Base-by-base conservation (phyloP, 2,113 vertebrate species). In the Acinonyx jubatus region DNA sequence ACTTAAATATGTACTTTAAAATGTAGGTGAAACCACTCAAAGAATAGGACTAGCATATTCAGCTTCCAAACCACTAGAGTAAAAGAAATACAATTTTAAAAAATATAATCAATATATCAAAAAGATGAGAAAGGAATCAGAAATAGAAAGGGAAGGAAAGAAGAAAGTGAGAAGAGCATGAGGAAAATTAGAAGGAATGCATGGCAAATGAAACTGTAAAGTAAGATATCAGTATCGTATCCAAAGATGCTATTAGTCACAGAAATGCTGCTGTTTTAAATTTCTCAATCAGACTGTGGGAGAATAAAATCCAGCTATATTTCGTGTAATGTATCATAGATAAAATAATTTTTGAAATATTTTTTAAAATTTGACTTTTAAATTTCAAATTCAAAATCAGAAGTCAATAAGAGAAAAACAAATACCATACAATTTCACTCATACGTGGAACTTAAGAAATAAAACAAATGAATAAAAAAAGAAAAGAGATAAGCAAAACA, bases 231-330 rank as follows among this genome's bases (percentile, higher is more conserved):
- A 73, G 36, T 16, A 74, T 78, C 1, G 2, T 66, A 23, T 38
- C n/a, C 25, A 38, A 66, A 63, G 61, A 33, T 38, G 71, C 36
- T 65, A 93, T 79, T 69, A 66, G 69, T 84, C 63, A 88, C 13
- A 89, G 89, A 95, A 90, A 61, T 57, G 15, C n/a, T 33, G 10
- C 33, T 69, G 38, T 45, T n/a, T 50, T 92, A 48, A 88, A 29
- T 85, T 73, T 93, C 55, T 74, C 78, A 69, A 31, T 91, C 36
- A 52, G 36, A 57, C 31, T 79, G 38, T 61, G 29, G 48, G 18
- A 95, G 29, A 73, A 89, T 89, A 66, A 94, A 94, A 80, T 85
- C n/a, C 50, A 94, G 78, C 55, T 71, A 25, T 48, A 71, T 36
- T 76, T 89, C 31, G 65, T 12, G 4, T 19, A 81, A 88, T 88